A percentile compares a stretch with the other conserved stretches of the same genome.
These are phyloP conservation scores for Bombus superbus DNA, from an alignment of 1,140 invertebrate species.

Conservation along the genomic window DNA sequence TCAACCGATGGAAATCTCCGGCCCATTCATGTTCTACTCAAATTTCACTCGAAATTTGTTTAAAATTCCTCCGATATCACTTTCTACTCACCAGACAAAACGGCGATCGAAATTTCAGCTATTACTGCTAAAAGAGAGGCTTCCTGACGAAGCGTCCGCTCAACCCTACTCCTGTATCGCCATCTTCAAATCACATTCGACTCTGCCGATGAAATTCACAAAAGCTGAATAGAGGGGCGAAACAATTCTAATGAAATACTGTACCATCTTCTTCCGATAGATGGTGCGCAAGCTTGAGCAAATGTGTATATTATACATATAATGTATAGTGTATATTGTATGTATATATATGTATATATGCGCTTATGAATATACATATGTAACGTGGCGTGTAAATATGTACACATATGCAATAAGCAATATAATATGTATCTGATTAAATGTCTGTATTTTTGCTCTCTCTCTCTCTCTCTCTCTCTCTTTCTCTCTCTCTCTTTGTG, in stretches of 20 bases:
- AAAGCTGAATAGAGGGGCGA: constrained; percentile 64
- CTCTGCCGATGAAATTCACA: constrained; percentile 66
- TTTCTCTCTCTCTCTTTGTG: background rate
- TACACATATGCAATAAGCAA: background rate
- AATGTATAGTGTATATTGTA: too few species aligned
- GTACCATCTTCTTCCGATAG: constrained; percentile 18
- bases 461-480: too few species aligned
- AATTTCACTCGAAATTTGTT: background rate
- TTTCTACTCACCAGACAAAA: constrained; percentile 53
- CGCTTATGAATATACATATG: background rate
- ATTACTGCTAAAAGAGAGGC: constrained; percentile 58
- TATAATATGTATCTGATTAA: background rate
- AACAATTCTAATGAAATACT: constrained; percentile 14
- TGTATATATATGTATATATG: background rate
- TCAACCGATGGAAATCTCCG: constrained; percentile 6
- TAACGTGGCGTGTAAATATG: background rate
- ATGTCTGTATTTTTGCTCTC: background rate
- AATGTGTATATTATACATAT: background rate
- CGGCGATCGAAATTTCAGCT: constrained; percentile 21
- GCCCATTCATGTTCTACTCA: background rate
- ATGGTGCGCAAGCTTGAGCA: constrained; percentile 40
- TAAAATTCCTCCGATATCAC: background rate
- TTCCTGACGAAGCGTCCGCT: constrained; percentile 68
- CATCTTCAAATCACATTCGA: constrained; percentile 76
- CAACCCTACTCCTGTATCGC: constrained; percentile 78